Evolutionary conservation across 1,140 invertebrate genomes (phyloP).

Genomic region (Ooceraea biroi): DNA sequence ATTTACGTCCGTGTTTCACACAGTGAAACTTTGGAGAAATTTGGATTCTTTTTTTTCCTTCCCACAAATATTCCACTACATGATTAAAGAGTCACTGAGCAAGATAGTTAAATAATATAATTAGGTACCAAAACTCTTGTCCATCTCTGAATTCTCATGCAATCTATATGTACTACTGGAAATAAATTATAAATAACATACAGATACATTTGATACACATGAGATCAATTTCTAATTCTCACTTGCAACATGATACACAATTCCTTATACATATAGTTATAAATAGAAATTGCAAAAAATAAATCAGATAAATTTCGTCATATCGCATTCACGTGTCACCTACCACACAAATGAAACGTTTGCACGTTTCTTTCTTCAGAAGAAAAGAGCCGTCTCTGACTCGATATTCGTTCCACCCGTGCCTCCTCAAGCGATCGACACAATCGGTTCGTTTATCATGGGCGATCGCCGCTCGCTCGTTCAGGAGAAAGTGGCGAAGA

Average conservation of each 20-base stretch:
- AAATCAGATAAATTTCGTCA: not conserved
- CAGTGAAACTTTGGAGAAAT: not conserved
- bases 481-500: constrained; percentile 33
- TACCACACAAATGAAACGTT: not conserved
- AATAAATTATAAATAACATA: too few relatives aligned
- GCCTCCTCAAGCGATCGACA: constrained; percentile 18
- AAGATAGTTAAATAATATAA: too few relatives aligned
- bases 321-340: constrained; percentile 2
- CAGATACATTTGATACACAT: too few relatives aligned
- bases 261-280: too few relatives aligned
- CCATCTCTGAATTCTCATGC: too few relatives aligned
- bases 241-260: too few relatives aligned
- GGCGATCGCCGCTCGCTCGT: constrained; percentile 21
- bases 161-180: too few relatives aligned
- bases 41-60: not conserved
- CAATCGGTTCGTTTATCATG: constrained; percentile 9
- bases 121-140: too few relatives aligned
- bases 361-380: not conserved
- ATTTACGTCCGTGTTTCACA: not conserved
- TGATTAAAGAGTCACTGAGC: too few relatives aligned
- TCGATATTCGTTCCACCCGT: constrained; percentile 4
- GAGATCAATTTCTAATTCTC: too few relatives aligned
- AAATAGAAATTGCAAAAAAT: not conserved
- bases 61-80: too few relatives aligned
- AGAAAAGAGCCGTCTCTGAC: constrained; percentile 5